phyloP scores from a whole-genome alignment of 2,888 invertebrate species.

The Sminthurides aquaticus region DNA sequence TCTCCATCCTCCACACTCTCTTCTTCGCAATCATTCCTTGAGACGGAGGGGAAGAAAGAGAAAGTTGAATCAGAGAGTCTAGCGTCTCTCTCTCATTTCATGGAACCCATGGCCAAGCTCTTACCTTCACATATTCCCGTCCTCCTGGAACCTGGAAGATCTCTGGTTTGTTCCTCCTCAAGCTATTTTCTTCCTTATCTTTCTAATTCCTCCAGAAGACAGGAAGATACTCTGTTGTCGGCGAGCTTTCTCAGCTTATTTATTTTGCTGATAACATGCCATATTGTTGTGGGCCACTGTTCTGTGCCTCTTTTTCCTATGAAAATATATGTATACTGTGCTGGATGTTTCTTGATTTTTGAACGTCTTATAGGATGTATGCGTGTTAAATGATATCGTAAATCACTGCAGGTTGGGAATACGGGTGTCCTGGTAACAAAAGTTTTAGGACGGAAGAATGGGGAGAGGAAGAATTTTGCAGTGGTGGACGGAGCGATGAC shows the following conservation, averaged over 20 bases:
- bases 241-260: no score
- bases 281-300: no score
- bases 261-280: no score
- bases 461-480: constrained; percentile 44
- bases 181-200: background rate
- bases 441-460: constrained; percentile 46
- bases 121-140: constrained; percentile 44
- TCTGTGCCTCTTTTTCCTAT: no score
- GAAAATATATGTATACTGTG: no score
- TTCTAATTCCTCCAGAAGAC: no score
- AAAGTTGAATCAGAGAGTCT: background rate
- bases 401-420: constrained; percentile 35
- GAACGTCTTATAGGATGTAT: no score
- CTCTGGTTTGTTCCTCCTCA: constrained; percentile 43
- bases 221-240: no score
- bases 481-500: constrained; percentile 48
- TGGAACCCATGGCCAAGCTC: constrained; percentile 30
- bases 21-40: background rate
- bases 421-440: constrained; percentile 44
- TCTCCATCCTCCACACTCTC: background rate
- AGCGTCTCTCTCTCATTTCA: constrained; percentile 30
- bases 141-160: constrained; percentile 49
- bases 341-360: no score
- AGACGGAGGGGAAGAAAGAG: background rate
- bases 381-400: no score